A percentile compares a stretch with the other conserved stretches of the same genome.
Evolutionary conservation across 2,888 invertebrate genomes (phyloP).

Genomic region (Polyploca ridens): DNA sequence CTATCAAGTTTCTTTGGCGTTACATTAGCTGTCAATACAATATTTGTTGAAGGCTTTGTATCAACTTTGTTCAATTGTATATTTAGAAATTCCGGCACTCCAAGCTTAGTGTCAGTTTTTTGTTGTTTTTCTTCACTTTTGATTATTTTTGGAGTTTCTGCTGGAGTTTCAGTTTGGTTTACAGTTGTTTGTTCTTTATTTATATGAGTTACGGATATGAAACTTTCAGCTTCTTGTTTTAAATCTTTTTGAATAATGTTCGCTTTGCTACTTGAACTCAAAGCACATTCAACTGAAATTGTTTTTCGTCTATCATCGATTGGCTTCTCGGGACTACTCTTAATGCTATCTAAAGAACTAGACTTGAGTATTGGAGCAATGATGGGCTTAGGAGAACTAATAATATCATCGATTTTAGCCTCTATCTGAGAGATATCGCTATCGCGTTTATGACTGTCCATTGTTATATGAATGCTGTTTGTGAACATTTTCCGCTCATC

Average conservation of each 20-base stretch:
- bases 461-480: conserved; percentile 71
- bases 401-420: conserved; percentile 83
- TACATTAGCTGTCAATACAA: conserved; percentile 86
- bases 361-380: conserved; percentile 80
- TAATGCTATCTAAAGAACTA: conserved; percentile 85
- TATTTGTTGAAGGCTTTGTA: conserved; percentile 84
- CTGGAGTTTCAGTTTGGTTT: conserved; percentile 48
- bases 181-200: conserved; percentile 74
- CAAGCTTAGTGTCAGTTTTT: conserved; percentile 56
- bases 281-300: conserved; percentile 78
- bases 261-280: conserved; percentile 52
- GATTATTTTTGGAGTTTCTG: conserved; percentile 55
- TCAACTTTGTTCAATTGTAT: conserved; percentile 90
- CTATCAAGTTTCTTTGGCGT: conserved; percentile 79
- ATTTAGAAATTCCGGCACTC: conserved; percentile 88
- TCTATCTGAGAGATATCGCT: conserved; percentile 82
- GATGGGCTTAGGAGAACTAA: conserved; percentile 80
- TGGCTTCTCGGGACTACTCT: conserved; percentile 81
- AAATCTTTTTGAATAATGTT: conserved; percentile 46
- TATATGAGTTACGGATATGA: conserved; percentile 84
- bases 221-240: conserved; percentile 70
- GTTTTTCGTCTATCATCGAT: conserved; percentile 78
- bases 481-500: conserved; percentile 73
- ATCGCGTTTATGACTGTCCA: conserved; percentile 72
- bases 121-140: conserved; percentile 73